These are phyloP conservation scores for Augiades crinisus DNA, from an alignment of 2,888 invertebrate genomes.

Conservation along the genomic window DNA sequence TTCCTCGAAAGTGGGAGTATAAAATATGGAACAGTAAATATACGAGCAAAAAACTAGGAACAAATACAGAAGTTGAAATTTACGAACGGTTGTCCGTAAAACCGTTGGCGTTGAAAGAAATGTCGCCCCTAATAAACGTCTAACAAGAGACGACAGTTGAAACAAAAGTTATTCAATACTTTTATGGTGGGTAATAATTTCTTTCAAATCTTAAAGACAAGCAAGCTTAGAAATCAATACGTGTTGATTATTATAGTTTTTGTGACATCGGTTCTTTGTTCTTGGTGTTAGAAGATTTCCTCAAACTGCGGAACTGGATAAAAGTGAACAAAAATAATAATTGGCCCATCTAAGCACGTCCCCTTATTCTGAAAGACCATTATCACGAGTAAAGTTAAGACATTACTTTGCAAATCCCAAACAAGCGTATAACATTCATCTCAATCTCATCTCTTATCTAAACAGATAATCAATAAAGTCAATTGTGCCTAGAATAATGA, in stretches of 20 bases:
- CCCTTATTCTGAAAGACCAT: slow-evolving; percentile 2
- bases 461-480: slow-evolving; percentile 23
- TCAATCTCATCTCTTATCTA: slow-evolving; percentile 15
- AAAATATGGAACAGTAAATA: slow-evolving; percentile 24
- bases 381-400: slow-evolving; percentile 10
- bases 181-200: slow-evolving; percentile 58
- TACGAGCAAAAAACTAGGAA: slow-evolving; percentile 35
- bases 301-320: slow-evolving; percentile 2
- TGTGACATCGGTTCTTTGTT: slow-evolving; percentile 9
- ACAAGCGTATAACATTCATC: slow-evolving; percentile 14
- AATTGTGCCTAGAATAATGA: slow-evolving; percentile 19
- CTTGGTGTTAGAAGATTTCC: not conserved
- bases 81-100: slow-evolving; percentile 46
- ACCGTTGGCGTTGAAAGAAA: slow-evolving; percentile 47
- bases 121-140: slow-evolving; percentile 55
- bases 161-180: slow-evolving; percentile 56
- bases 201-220: slow-evolving; percentile 36
- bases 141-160: slow-evolving; percentile 46
- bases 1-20: slow-evolving; percentile 17
- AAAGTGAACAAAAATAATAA: slow-evolving; percentile 5
- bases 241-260: slow-evolving; percentile 14
- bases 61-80: slow-evolving; percentile 42
- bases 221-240: slow-evolving; percentile 22
- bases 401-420: slow-evolving; percentile 18
- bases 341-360: not conserved